Conservation (phyloP, 2,888 invertebrate genomes). For the Tolmerus cingulatus region DNA sequence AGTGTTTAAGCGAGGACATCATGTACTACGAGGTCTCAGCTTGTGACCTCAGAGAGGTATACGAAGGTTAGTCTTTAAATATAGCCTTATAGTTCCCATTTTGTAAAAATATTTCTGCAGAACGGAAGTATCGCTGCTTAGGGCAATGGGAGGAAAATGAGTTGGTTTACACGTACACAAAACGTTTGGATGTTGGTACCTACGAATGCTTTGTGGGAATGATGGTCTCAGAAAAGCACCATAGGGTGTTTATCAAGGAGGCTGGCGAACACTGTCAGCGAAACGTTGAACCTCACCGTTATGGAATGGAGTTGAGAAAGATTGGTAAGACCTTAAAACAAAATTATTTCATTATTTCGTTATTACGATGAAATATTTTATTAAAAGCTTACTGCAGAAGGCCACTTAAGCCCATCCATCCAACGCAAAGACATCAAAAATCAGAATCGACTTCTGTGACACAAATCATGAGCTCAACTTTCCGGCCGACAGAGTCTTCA, state of each 20-base stretch:
- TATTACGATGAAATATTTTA: too few species aligned
- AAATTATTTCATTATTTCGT: too few species aligned
- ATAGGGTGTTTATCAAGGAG: slow-evolving; percentile 69
- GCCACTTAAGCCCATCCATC: background rate
- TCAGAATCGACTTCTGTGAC: background rate
- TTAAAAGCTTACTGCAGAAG: background rate
- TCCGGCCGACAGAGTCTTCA: background rate
- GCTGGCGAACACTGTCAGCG: slow-evolving; percentile 72
- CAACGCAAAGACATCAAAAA: background rate
- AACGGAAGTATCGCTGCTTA: slow-evolving; percentile 70
- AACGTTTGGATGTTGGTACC: slow-evolving; percentile 68
- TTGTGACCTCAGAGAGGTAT: slow-evolving; percentile 68
- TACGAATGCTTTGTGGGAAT: slow-evolving; percentile 74
- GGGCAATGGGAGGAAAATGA: slow-evolving; percentile 73
- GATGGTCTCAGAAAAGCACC: slow-evolving; percentile 66
- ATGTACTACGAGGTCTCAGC: slow-evolving; percentile 74
- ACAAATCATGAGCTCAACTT: background rate
- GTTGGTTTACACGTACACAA: slow-evolving; percentile 71
- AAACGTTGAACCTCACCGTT: slow-evolving; percentile 67
- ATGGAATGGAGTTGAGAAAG: slow-evolving; percentile 71
- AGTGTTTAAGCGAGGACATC: slow-evolving; percentile 70
- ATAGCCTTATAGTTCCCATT: too few species aligned
- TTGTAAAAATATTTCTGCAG: too few species aligned
- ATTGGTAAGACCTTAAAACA: slow-evolving; percentile 57
- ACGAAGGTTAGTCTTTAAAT: slow-evolving; percentile 67